phyloP scores from a whole-genome alignment of 1,140 invertebrate species.

The Epicauta chinensis region DNA sequence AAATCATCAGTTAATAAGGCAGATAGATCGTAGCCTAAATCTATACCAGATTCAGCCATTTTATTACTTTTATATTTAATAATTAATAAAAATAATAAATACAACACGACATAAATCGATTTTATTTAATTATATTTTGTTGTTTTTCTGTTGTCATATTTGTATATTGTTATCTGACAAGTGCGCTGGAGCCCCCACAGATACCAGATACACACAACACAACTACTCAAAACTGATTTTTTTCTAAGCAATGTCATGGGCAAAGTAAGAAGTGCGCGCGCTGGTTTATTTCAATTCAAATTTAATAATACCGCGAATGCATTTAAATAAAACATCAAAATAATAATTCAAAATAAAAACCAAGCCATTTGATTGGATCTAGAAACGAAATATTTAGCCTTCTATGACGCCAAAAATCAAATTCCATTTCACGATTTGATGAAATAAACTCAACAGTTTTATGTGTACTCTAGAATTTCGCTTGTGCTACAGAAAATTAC shows the following conservation, averaged over 20 bases:
- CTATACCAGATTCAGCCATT: conserved; percentile 59
- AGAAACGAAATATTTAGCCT: too few relatives aligned
- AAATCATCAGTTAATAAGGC: conserved; percentile 53
- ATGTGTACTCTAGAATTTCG: too few relatives aligned
- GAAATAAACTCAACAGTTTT: too few relatives aligned
- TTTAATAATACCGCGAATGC: too few relatives aligned
- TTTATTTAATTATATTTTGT: conserved; percentile 5
- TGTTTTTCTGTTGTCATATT: conserved; percentile 9
- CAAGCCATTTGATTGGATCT: too few relatives aligned
- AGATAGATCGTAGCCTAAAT: conserved; percentile 64
- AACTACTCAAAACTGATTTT: conserved; percentile 29
- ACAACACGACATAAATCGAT: neutral
- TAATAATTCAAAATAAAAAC: too few relatives aligned
- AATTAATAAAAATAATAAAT: too few relatives aligned
- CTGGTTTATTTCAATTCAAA: neutral
- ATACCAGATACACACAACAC: too few relatives aligned
- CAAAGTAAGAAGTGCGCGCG: conserved; percentile 16
- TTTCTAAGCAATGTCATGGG: conserved; percentile 31
- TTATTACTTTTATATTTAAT: conserved; percentile 1
- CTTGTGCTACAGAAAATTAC: too few relatives aligned
- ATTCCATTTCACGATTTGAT: too few relatives aligned
- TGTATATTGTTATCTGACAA: conserved; percentile 5
- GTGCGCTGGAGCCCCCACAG: conserved; percentile 3
- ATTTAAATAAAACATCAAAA: too few relatives aligned
- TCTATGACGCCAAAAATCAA: too few relatives aligned